Conservation (phyloP, 2,797 vertebrate species). For the Okamejei kenojei region DNA sequence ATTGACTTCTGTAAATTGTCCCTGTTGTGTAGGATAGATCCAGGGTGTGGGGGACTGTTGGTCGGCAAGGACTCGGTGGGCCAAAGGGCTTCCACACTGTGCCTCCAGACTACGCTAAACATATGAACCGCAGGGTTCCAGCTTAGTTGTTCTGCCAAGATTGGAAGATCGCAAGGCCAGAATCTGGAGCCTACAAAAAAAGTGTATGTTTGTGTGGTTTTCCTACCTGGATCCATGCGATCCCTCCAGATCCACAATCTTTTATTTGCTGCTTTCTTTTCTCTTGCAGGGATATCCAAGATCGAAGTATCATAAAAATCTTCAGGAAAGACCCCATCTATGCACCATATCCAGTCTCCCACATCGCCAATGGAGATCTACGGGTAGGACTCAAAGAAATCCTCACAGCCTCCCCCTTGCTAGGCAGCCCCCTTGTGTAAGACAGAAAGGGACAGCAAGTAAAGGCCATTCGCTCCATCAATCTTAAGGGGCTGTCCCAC, state of each 20-base stretch:
- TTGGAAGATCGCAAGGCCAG: neutral
- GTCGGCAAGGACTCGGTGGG: too few relatives aligned
- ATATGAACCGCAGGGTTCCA: too few relatives aligned
- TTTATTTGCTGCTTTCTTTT: neutral
- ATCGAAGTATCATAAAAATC: conserved; percentile 97
- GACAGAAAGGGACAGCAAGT: neutral
- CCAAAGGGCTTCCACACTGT: too few relatives aligned
- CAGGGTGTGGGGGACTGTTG: too few relatives aligned
- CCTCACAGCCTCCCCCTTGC: neutral
- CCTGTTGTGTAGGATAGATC: too few relatives aligned
- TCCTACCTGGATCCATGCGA: neutral
- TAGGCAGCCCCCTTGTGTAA: neutral
- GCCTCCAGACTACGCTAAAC: too few relatives aligned
- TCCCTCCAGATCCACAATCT: rapidly evolving
- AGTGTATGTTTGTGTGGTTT: neutral
- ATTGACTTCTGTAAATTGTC: too few relatives aligned
- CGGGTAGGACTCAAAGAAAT: conserved; percentile 66
- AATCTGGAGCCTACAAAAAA: neutral
- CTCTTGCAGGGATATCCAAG: conserved; percentile 79
- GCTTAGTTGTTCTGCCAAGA: neutral
- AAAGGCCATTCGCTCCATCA: neutral
- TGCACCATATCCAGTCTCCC: conserved; percentile 83
- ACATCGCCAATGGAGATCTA: conserved; percentile 91
- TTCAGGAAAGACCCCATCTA: conserved; percentile 96
- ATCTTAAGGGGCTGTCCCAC: neutral